Evolutionary conservation across 2,888 invertebrate species (phyloP), one percentile per base, ranked within the genome.

Genomic region (Chrysotoxum bicinctum): DNA sequence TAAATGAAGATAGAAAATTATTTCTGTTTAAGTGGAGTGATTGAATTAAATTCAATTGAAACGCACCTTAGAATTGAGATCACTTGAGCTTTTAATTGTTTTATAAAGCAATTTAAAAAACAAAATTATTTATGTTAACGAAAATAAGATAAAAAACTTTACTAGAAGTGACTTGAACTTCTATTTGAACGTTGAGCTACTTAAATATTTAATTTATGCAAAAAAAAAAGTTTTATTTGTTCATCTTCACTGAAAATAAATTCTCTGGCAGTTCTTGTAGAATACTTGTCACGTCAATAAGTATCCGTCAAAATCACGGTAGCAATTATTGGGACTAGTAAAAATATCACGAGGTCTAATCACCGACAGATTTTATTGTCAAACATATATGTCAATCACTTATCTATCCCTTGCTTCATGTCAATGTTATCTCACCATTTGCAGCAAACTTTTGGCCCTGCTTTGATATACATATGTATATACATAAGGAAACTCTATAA

Each of bases 321-420:
- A 50, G 12, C 26, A 6, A 5, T n/a, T 26, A 26, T n/a, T 14
- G 1, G 14, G 1, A 14, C 9, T 14, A 10, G 4, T n/a, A 7
- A 1, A 40, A 40, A 40, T n/a, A 7, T 35, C 35, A 40, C n/a
- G 40, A 8, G 4, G 30, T 54, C n/a, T 54, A 30, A 54, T 54
- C 52, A 54, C n/a, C 52, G 14, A n/a, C 16, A 54, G 8, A 54
- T 54, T 30, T 30, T 3, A 16, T 8, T 5, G 30, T 54, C 26
- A 12, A 32, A 54, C n/a, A n/a, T 30, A 54, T 32, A 54, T 54
- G 54, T 16, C 54, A 54, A 54, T 32, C 54, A 54, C 30, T 54
- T 54, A n/a, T n/a, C 26, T 1, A 3, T 16, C 30, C 16, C n/a
- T 45, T 7, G 6, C 23, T 6, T 50, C 14, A 23, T 19, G 32